Conservation (phyloP, 2,888 invertebrate species). For the Synergus laeviventris region DNA sequence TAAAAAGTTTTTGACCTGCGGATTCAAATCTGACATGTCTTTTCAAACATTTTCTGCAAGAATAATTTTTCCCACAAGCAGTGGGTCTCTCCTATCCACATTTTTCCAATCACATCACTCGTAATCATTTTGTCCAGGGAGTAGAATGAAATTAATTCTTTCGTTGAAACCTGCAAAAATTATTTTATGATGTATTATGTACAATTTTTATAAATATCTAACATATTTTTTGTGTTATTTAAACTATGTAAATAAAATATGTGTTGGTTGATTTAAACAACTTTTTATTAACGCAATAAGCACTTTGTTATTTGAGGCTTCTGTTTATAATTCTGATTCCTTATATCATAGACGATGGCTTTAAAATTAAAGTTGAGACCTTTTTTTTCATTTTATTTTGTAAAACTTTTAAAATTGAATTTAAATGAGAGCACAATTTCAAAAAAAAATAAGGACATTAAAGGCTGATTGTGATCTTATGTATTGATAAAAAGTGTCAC, state of each 20-base stretch:
- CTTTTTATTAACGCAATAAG: no score
- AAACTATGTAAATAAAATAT: neutral
- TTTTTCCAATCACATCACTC: neutral
- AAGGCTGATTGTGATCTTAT: no score
- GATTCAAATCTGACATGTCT: slow-evolving; percentile 42
- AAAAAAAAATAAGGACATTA: no score
- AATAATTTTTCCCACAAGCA: slow-evolving; percentile 6
- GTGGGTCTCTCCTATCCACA: neutral
- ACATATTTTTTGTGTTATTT: neutral
- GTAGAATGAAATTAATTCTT: neutral
- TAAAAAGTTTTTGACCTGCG: slow-evolving; percentile 52
- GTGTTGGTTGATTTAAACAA: no score
- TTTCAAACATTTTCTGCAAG: neutral
- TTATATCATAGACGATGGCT: no score
- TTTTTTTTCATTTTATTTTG: no score
- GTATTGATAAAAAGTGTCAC: no score
- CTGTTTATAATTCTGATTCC: no score
- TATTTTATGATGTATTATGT: neutral
- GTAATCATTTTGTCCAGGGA: neutral
- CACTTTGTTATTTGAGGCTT: no score
- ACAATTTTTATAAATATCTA: neutral
- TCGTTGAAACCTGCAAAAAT: neutral
- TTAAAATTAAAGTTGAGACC: no score
- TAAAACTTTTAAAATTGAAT: no score
- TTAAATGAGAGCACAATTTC: no score